Conservation (phyloP, 2,113 vertebrate genomes). For the Rhinichthys klamathensis region DNA sequence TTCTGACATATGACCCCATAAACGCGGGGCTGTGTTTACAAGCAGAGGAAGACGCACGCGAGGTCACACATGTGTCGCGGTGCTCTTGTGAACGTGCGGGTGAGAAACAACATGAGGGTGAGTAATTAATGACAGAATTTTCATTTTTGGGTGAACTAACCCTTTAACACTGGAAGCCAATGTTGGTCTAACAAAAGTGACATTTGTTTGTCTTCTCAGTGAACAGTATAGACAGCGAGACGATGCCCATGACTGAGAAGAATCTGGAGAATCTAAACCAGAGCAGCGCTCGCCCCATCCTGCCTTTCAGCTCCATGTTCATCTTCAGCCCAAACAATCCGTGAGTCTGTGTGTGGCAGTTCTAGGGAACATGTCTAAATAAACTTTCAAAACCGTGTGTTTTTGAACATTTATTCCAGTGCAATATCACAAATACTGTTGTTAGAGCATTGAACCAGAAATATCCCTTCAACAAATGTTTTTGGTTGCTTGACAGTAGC, state of each 20-base stretch:
- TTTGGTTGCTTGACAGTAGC: background rate
- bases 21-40: no score
- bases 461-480: background rate
- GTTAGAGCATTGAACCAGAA: background rate
- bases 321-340: conserved; percentile 89
- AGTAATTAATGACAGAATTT: no score
- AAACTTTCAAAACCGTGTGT: background rate
- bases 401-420: background rate
- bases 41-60: no score
- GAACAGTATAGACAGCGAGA: conserved; percentile 87
- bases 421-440: background rate
- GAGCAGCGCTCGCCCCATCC: conserved; percentile 83
- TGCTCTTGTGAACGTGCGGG: no score
- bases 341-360: conserved; percentile 76
- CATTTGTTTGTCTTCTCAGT: conserved; percentile 71
- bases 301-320: conserved; percentile 97
- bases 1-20: no score
- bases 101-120: no score
- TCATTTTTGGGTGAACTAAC: no score
- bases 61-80: no score
- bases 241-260: conserved; percentile 83
- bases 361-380: background rate
- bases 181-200: conserved; percentile 2
- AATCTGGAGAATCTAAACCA: conserved; percentile 76
- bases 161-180: background rate